Evolutionary conservation across 2,888 invertebrate genomes (phyloP), one percentile per base, ranked within the genome.

Genomic region (Trissolcus japonicus): DNA sequence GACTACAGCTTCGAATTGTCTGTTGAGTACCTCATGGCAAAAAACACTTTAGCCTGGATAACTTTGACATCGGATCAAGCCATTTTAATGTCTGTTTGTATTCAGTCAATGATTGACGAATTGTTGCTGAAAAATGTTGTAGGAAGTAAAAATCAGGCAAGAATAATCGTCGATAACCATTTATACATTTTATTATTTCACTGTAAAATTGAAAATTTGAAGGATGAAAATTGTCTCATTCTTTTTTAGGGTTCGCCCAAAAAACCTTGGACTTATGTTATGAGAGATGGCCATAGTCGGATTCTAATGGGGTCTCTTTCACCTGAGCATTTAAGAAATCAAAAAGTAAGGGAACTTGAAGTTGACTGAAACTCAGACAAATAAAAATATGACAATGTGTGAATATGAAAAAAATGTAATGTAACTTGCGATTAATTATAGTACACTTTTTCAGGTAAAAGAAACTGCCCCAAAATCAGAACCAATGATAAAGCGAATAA

Each of bases 61-160:
- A 97, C 96, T 19, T 92, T 99, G 82, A 92, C 93, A 65, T 98
- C 97, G 81, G 94, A 96, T 80, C 95, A 96, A 90, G 96, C 98
- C 0, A 98, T 98, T 87, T 92, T 99, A 78, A 96, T 99, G 92
- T 98, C 98, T 35, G 95, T 98, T 68, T 97, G 97, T 87, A 91
- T 99, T 69, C 96, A 98, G 91, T 95, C 96, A 6, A 96, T 99
- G 92, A 98, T 99, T 0, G 97, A 98, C 86, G 98, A 99, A 89
- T 90, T 99, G 82, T 91, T 95, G 89, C 91, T 94, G 57, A 94
- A 94, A 87, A 94, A 93, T 85, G 92, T 91, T 84, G 94, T 93
- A 21, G 88, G 90, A 1, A 91, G 91, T 11, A 91, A 91, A 19
- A 89, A 82, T 82, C 83, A 88, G 84, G 89, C 69, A 16, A 1